Conservation (phyloP, 1,140 invertebrate species). For the Nephotettix cincticeps region DNA sequence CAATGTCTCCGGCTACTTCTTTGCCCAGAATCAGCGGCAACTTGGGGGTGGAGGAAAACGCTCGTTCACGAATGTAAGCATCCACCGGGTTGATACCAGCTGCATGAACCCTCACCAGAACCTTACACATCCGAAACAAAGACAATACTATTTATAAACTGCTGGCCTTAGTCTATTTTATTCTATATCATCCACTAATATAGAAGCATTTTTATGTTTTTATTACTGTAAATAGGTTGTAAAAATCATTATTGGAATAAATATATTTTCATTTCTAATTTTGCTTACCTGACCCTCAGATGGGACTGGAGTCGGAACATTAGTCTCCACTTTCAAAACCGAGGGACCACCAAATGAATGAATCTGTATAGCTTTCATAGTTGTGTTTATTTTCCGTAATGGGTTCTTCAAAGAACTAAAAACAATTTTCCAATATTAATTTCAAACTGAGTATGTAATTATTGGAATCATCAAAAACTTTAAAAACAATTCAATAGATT, state of each 20-base stretch:
- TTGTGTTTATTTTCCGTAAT: neutral
- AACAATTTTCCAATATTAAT: too few relatives aligned
- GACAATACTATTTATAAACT: too few relatives aligned
- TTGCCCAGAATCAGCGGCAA: slow-evolving; percentile 56
- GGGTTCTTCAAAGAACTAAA: neutral
- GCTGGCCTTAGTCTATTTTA: too few relatives aligned
- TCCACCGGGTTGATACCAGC: slow-evolving; percentile 62
- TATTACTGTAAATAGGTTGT: too few relatives aligned
- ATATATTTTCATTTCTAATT: neutral
- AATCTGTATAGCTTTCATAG: slow-evolving; percentile 3
- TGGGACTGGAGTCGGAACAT: neutral
- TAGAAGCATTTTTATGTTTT: too few relatives aligned
- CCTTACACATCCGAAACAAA: too few relatives aligned
- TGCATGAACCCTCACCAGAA: slow-evolving; percentile 52
- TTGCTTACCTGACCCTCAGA: neutral
- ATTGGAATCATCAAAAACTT: too few relatives aligned
- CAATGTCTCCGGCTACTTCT: slow-evolving; percentile 57
- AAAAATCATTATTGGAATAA: too few relatives aligned
- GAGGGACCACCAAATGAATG: slow-evolving; percentile 1
- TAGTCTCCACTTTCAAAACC: neutral
- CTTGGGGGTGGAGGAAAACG: slow-evolving; percentile 47
- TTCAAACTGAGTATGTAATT: too few relatives aligned
- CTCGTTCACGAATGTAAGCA: slow-evolving; percentile 57
- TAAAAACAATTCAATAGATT: too few relatives aligned
- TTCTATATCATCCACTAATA: too few relatives aligned